These are phyloP conservation scores for Connochaetes taurinus DNA, from an alignment of 2,113 vertebrate species.

Conservation along the genomic window DNA sequence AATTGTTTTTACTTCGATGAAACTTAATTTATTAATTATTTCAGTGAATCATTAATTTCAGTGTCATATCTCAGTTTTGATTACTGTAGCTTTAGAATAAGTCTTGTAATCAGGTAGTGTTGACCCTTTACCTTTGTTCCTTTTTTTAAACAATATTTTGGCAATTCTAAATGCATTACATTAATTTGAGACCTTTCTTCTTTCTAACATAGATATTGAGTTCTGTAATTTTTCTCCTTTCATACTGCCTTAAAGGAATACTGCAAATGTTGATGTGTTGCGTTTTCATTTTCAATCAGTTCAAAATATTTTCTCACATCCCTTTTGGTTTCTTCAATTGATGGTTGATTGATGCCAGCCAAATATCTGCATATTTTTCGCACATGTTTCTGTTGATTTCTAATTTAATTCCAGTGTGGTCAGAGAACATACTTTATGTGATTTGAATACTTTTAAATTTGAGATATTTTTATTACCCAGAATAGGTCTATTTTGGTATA, in stretches of 20 bases:
- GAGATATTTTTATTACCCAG: neutral
- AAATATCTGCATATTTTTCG: slow-evolving; percentile 1
- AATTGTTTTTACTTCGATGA: neutral
- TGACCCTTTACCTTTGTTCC: neutral
- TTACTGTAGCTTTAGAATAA: neutral
- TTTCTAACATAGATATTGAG: neutral
- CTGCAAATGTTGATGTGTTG: neutral
- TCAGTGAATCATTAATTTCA: neutral
- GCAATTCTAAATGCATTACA: neutral
- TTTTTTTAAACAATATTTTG: neutral
- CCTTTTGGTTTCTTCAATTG: neutral
- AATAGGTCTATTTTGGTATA: neutral
- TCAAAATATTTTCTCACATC: neutral
- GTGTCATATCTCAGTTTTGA: neutral
- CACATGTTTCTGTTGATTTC: neutral
- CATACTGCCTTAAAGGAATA: neutral
- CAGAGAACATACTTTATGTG: neutral
- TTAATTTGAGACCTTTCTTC: neutral
- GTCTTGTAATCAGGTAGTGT: neutral
- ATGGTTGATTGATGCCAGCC: neutral
- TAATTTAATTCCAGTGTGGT: neutral
- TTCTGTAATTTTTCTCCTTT: neutral
- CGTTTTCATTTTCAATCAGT: neutral
- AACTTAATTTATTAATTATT: neutral
- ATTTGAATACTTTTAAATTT: neutral